Evolutionary conservation across 2,113 vertebrate species (phyloP), one percentile per base, ranked within the genome.

Genomic region (Sigmodon hispidus): DNA sequence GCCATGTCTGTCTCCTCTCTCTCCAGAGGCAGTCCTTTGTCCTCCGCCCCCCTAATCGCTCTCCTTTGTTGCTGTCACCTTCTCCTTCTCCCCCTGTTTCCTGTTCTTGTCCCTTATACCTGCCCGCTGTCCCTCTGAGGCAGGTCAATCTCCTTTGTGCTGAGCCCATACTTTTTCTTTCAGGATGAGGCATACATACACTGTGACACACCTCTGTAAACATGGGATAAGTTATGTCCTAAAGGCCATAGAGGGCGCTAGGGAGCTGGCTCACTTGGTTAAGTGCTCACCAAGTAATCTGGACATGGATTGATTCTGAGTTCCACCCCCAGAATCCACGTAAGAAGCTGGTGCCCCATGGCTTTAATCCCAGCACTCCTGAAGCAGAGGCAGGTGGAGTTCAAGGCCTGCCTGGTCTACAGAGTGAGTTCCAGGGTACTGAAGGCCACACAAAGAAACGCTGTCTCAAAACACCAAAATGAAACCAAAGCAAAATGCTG

Each of bases 191-290:
- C 81, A 9, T 1, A 17, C 81, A 9, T 1, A 17, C 7, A 22
- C 26, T 3, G 24, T 8, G 8, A 59, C 1, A 0, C 4, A 40
- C 45, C 21, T 17, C 55, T 7, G 21, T 19, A 50, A 50, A 26
- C 36, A 5, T 0, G 34, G 59, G 61, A 6, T 0, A 5, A 34
- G 4, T 10, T 69, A 26, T 15, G 4, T 36, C 13, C 19, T 43
- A 55, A 76, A 45, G 72, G 19, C 40, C 34, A 9, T 36, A 34
- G 21, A n/a, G 5, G 17, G 43, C 10, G 43, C 24, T 50, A 67
- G 3, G 43, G 61, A 67, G 83, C 48, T 36, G 10, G 29, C 10
- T 34, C 61, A 34, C 19, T 7, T 22, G 43, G 4, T 65, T 34
- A 85, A 22, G 16, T 85, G 16, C 55, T 83, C n/a, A 63, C 40